A percentile compares a stretch with the other conserved stretches of the same genome.
Conservation (phyloP, 2,797 vertebrate genomes). For the Hydrolagus colliei region DNA sequence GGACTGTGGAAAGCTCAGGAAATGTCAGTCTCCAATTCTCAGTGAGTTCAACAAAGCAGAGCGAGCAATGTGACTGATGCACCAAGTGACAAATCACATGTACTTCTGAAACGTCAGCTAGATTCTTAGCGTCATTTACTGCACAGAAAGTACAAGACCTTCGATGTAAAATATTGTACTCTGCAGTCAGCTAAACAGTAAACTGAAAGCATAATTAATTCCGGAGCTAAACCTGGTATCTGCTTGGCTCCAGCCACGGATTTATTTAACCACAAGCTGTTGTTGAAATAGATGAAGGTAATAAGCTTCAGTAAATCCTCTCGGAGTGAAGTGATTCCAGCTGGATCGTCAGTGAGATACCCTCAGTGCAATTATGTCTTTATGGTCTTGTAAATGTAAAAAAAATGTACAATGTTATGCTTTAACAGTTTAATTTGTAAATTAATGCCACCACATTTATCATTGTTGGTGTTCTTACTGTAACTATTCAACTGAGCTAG, state of each 20-base stretch:
- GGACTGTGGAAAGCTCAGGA: too few relatives aligned
- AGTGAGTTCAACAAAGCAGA: too few relatives aligned
- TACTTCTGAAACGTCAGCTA: background rate
- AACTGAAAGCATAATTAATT: slow-evolving; percentile 22
- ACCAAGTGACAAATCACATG: background rate
- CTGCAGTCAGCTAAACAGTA: slow-evolving; percentile 7
- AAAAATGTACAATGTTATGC: background rate
- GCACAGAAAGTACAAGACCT: background rate
- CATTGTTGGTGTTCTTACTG: too few relatives aligned
- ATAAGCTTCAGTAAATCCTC: background rate
- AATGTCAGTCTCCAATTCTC: too few relatives aligned
- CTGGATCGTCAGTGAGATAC: background rate
- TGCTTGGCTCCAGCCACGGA: background rate
- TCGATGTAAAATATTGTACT: background rate
- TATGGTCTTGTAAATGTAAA: background rate
- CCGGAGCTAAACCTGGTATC: background rate
- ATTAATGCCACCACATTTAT: too few relatives aligned
- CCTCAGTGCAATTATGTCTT: background rate
- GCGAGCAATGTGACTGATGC: too few relatives aligned
- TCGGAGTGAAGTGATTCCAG: background rate
- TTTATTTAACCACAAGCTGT: slow-evolving; percentile 2
- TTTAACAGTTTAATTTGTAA: too few relatives aligned
- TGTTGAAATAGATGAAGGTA: background rate
- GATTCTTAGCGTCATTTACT: background rate
- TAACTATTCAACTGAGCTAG: too few relatives aligned